A percentile compares a stretch with the other conserved stretches of the same genome.
Evolutionary conservation across 2,888 invertebrate genomes (phyloP).

Genomic region (Polia nebulosa): DNA sequence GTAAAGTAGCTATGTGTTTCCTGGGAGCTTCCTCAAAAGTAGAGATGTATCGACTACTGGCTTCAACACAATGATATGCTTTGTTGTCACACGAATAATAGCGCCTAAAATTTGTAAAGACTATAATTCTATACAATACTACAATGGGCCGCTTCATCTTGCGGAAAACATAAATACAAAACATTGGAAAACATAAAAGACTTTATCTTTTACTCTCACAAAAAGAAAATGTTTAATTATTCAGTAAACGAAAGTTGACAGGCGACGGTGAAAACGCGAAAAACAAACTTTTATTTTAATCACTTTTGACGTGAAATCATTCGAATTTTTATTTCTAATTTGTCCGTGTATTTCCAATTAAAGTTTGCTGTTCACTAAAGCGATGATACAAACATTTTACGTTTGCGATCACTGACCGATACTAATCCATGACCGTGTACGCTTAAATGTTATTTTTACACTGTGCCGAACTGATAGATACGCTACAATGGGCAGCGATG

Average conservation of each 20-base stretch:
- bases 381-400: conserved; percentile 40
- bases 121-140: conserved; percentile 73
- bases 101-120: conserved; percentile 77
- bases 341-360: conserved; percentile 36
- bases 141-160: conserved; percentile 76
- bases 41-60: conserved; percentile 64
- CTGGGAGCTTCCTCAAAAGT: conserved; percentile 34
- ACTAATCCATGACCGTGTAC: conserved; percentile 49
- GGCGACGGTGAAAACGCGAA: conserved; percentile 28
- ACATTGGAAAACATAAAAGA: conserved; percentile 54
- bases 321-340: conserved; percentile 35
- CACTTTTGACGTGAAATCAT: conserved; percentile 30
- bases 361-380: conserved; percentile 43
- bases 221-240: conserved; percentile 53
- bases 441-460: conserved; percentile 52
- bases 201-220: conserved; percentile 32
- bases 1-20: conserved; percentile 36
- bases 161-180: conserved; percentile 71
- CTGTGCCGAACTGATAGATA: conserved; percentile 41
- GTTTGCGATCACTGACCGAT: conserved; percentile 42
- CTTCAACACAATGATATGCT: conserved; percentile 76
- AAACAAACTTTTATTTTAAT: conserved; percentile 33
- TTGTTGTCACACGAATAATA: conserved; percentile 83
- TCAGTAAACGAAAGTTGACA: conserved; percentile 36
- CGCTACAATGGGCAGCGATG: conserved; percentile 32